Base-by-base conservation (phyloP, 2,888 invertebrate genomes). In the Crossocerus cetratus region DNA sequence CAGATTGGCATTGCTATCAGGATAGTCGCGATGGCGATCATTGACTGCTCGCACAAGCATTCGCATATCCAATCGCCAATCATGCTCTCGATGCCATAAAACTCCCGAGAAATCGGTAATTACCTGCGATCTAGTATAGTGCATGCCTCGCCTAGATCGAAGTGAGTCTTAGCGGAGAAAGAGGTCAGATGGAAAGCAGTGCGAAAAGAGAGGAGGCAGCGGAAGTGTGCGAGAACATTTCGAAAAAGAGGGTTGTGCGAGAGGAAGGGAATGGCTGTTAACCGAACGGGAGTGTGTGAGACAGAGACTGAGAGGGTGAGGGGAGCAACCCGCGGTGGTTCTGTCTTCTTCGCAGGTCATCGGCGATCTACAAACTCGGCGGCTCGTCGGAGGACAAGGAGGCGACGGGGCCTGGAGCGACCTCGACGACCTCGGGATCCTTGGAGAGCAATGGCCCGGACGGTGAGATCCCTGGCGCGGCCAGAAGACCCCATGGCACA, bases 311-410 rank as follows among this genome's bases (percentile, higher is more conserved):
- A 67, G 63, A 54, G 80, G 61, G 78, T 62, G 76, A 67, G 74
- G 73, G 72, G 57, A 74, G 82, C 74, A 65, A 70, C 72, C 77
- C 78, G 79, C 63, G 78, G 74, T 82, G 66, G 77, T 74, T 84
- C 71, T 86, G 82, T 87, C 74, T 89, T 86, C 81, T 89, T 87
- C 88, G 79, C 89, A 90, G 90, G 86, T 90, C 80, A 62, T 83
- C 84, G 76, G 79, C 80, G 81, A 75, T 81, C 69, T 81, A 75
- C 69, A 77, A 73, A 8, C 78, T 74, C n/a, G 81, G 80, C 68
- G 73, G 61, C 18, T 74, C 75, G 53, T 69, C 71, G 53, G 74
- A 65, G 58, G 70, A 69, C 63, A 74, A 65, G 59, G 74, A 74
- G 23, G 66, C 56, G 43, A 54, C 32, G n/a, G 68, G 60, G 22